Percentiles rank a stretch among this genome's conserved stretches.
phyloP scores from a whole-genome alignment of 2,797 vertebrate genomes.

The Takifugu rubripes region DNA sequence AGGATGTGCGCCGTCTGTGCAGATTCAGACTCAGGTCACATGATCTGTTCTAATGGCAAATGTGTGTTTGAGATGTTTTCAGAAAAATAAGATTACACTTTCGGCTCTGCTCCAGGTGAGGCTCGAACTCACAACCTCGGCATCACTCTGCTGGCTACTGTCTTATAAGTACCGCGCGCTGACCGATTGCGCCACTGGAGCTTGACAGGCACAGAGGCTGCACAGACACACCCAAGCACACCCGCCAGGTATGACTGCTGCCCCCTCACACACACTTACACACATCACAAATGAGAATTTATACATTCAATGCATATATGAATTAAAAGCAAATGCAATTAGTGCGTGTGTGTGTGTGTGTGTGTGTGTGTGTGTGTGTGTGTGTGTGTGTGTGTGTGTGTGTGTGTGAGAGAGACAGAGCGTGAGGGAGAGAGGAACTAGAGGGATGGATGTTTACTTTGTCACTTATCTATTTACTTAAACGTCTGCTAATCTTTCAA shows the following conservation, averaged over 20 bases:
- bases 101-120: no score
- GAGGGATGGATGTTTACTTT: conserved; percentile 47
- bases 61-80: no score
- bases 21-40: conserved; percentile 12
- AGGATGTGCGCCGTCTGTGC: background rate
- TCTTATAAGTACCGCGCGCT: no score
- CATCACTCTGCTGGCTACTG: no score
- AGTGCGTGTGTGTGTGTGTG: background rate
- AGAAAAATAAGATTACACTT: no score
- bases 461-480: conserved; percentile 66
- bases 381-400: no score
- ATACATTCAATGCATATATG: background rate
- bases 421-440: no score
- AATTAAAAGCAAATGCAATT: background rate
- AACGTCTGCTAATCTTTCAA: conserved; percentile 52
- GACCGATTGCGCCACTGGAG: no score
- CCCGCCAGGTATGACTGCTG: background rate
- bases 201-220: conserved; percentile 3
- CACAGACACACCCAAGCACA: background rate
- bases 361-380: background rate
- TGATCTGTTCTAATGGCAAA: no score
- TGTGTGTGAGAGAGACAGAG: no score
- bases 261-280: background rate
- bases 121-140: no score
- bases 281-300: background rate